Evolutionary conservation across 1,140 invertebrate species (phyloP), one percentile per base, ranked within the genome.

Genomic region (Venustaconcha ellipsiformis): DNA sequence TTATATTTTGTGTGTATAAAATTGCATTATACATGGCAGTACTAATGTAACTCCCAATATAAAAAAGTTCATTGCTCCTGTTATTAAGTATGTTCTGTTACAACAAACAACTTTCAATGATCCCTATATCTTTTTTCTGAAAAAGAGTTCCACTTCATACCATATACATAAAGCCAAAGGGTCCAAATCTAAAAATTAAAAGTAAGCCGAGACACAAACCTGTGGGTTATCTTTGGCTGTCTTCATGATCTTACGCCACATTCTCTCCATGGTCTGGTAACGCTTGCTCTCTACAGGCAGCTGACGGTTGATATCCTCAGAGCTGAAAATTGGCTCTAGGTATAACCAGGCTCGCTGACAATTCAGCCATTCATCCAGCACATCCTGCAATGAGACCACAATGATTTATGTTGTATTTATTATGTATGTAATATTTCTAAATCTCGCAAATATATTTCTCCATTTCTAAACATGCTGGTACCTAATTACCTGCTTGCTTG

Each of bases 241-340:
- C 72, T 93, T 92, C 94, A 95, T 94, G 37, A 95, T 93, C 75
- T 94, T 90, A 60, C 92, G 91, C 94, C 94, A 95, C 70, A 93
- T 93, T 60, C 94, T 90, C 81, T 95, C 94, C 93, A 95, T 94
- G 6, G 93, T 93, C 56, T 92, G 92, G 80, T 94, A 95, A 72
- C 94, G 93, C 86, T 94, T 95, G n/a, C 93, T 92, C 87, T 95
- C 94, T 1, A 93, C 87, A 0, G 94, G 94, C 57, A 95, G 83
- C 83, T 95, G 94, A 2, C 92, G 89, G 72, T 89, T 89, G 78
- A 91, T 91, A 84, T 91, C 90, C 57, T 91, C 90, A 57, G 89
- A 90, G 72, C 86, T 88, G 80, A 91, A 91, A 79, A 91, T 91
- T 14, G 90, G 90, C 80, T 90, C 90, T 70, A 91, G 80, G 76